Percentiles rank a stretch among this genome's conserved stretches.
Evolutionary conservation across 1,140 invertebrate genomes (phyloP).

Genomic region (Ganaspis sp.): DNA sequence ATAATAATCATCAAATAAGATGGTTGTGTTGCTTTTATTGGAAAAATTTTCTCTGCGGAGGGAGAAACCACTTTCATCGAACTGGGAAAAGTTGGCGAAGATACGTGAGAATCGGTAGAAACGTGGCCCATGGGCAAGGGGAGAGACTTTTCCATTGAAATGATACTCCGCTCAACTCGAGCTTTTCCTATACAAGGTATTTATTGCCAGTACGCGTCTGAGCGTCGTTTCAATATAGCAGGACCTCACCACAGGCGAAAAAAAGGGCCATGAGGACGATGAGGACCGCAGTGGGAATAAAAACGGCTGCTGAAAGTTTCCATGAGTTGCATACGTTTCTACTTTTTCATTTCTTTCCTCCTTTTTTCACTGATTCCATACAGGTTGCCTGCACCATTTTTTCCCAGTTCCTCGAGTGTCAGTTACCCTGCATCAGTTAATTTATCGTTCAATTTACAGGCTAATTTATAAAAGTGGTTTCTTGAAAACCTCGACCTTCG

Average conservation of each 20-base stretch:
- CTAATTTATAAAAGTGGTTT: not conserved
- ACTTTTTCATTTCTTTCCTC: not conserved
- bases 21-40: too few relatives aligned
- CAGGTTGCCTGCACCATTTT: not conserved
- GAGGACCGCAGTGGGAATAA: not conserved
- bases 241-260: not conserved
- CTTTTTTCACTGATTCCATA: not conserved
- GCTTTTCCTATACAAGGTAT: not conserved
- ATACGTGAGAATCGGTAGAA: slow-evolving; percentile 20
- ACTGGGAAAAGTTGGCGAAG: not conserved
- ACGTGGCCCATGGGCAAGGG: slow-evolving; percentile 16
- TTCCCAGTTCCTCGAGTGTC: not conserved
- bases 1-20: too few relatives aligned
- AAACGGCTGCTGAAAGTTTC: slow-evolving; percentile 13
- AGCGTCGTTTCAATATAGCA: not conserved
- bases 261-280: not conserved
- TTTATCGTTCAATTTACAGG: too few relatives aligned
- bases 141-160: not conserved
- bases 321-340: not conserved
- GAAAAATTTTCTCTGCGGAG: too few relatives aligned
- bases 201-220: slow-evolving; percentile 9
- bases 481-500: not conserved
- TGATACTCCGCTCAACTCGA: not conserved
- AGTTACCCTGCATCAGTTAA: too few relatives aligned
- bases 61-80: not conserved